Percentiles rank a stretch among this genome's conserved stretches.
phyloP scores from a whole-genome alignment of 1,140 invertebrate species.

The Zaprionus ornatus region DNA sequence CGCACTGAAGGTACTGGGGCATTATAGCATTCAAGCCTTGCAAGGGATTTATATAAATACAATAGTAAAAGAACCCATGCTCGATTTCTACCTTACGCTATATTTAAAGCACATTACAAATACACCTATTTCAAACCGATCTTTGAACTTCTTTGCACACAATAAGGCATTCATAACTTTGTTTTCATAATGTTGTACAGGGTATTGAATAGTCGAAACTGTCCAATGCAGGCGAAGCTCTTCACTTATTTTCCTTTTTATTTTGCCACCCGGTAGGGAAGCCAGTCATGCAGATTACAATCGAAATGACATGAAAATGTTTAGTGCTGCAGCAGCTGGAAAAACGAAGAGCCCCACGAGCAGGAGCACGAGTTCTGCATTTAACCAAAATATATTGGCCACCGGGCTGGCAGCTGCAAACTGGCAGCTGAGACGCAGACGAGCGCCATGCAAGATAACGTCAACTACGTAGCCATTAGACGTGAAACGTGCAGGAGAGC shows the following conservation, averaged over 20 bases:
- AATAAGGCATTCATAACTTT: no score
- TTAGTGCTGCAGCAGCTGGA: conserved; percentile 70
- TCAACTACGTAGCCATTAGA: conserved; percentile 54
- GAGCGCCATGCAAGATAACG: conserved; percentile 70
- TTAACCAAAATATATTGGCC: conserved; percentile 72
- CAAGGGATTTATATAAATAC: neutral
- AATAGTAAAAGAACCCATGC: no score
- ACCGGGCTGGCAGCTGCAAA: conserved; percentile 9
- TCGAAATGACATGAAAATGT: conserved; percentile 83
- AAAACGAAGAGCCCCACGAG: conserved; percentile 14
- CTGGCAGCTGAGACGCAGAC: conserved; percentile 15
- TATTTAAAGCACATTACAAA: no score
- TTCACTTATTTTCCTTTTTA: neutral
- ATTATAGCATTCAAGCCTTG: neutral
- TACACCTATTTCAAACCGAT: no score
- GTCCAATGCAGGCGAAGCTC: neutral
- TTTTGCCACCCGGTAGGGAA: conserved; percentile 30
- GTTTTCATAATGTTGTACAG: neutral
- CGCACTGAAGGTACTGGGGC: neutral
- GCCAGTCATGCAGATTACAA: conserved; percentile 82
- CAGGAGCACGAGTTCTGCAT: conserved; percentile 65
- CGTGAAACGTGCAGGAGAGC: conserved; percentile 33
- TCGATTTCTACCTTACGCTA: no score
- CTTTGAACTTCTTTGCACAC: no score
- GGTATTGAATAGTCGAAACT: neutral